Base-by-base conservation (phyloP, 2,113 vertebrate species). In the Callionymus lyra region DNA sequence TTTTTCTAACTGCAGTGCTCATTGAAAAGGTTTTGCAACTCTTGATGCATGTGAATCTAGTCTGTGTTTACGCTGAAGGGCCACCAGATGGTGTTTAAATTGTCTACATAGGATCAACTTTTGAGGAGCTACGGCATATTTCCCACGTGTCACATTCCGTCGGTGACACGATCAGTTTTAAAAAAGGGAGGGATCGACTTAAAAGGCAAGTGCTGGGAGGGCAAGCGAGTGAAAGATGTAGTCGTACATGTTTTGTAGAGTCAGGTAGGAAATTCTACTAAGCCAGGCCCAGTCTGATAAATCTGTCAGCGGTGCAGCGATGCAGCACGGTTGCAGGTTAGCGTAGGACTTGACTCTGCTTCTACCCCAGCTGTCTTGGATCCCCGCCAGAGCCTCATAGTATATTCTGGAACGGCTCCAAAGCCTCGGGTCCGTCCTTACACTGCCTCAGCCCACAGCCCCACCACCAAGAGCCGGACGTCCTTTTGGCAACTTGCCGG, bases 361-460 rank as follows among this genome's bases (percentile, higher is more conserved):
- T 38, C 71, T 78, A 27, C 56, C 49, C 56, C 69, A 81, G 74
- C 74, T 80, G 68, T 58, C 64, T 72, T 86, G 84, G 83, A 81
- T 12, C 15, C 18, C 32, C 14, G 80, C 84, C 83, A 85, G 66
- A 66, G 49, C 48, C 56, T 79, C 63, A 71, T 79, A 60, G 68
- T 81, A 79, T 80, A 69, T 63, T 31, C 64, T 82, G 83, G 75
- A 82, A 15, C 3, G 4, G 18, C 14, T 72, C 78, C 82, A 84
- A n/a, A 61, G 50, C 16, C 21, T 59, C 57, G 45, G 36, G 57
- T 54, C 40, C 38, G 31, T 63, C 41, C 41, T 68, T 50, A 60
- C 47, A 46, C 56, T 52, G 50, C 42, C 50, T 47, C 68, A 50
- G 68, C 43, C 31, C 42, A 53, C 44, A 53, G 52, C 68, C 47